phyloP scores from a whole-genome alignment of 2,797 vertebrate species.

The Thaleichthys pacificus region DNA sequence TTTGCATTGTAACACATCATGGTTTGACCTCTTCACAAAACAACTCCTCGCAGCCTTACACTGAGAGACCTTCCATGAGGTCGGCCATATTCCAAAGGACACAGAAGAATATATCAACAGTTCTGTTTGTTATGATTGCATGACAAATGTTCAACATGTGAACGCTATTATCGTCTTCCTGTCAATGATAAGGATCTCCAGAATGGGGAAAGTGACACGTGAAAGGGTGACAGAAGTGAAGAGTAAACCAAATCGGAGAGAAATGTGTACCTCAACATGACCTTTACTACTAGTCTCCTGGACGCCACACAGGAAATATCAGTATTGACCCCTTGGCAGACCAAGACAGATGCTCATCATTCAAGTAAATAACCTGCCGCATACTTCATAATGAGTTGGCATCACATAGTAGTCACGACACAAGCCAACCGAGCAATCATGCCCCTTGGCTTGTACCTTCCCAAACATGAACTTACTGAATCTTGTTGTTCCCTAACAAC shows the following conservation, averaged over 20 bases:
- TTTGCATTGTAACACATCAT: no score
- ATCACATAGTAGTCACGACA: neutral
- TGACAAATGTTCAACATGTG: constrained; percentile 17
- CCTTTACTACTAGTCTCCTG: neutral
- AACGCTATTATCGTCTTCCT: constrained; percentile 34
- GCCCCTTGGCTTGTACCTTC: no score
- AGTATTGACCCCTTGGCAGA: neutral
- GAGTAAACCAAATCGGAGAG: constrained; percentile 7
- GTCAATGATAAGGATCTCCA: constrained; percentile 30
- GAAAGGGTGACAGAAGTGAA: constrained; percentile 20
- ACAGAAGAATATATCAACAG: neutral
- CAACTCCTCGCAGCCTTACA: no score
- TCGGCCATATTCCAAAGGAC: no score
- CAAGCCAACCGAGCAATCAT: no score
- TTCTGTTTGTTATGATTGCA: constrained; percentile 39
- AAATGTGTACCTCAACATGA: constrained; percentile 2
- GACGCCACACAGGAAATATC: constrained; percentile 7
- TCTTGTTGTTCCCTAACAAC: no score
- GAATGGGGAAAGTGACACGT: constrained; percentile 11
- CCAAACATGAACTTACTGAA: no score
- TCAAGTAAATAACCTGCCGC: neutral
- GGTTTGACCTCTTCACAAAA: no score
- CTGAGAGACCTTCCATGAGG: no score
- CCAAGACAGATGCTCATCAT: neutral
- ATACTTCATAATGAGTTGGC: neutral